Percentiles rank a stretch among this genome's conserved stretches.
These are phyloP conservation scores for Ataeniobius toweri DNA, from an alignment of 2,797 vertebrate species.

Conservation along the genomic window DNA sequence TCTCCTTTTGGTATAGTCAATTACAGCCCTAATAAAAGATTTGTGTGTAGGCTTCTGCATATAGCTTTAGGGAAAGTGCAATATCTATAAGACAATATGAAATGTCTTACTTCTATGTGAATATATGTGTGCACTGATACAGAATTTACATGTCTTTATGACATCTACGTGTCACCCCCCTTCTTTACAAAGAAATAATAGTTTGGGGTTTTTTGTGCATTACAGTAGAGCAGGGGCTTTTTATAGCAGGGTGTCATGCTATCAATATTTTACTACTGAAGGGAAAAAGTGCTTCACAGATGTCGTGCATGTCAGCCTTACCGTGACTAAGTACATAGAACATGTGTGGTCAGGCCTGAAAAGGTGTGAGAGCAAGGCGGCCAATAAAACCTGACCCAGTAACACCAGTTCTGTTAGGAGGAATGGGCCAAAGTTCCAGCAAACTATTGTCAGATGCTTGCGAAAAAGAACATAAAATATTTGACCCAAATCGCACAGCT, in stretches of 20 bases:
- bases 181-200: conserved; percentile 37
- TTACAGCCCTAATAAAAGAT: conserved; percentile 63
- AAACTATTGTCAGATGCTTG: neutral
- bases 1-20: conserved; percentile 59
- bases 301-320: neutral
- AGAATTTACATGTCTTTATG: conserved; percentile 1
- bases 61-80: conserved; percentile 28
- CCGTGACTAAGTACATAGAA: neutral
- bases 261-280: conserved; percentile 47
- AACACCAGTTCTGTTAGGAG: neutral
- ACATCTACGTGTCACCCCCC: neutral
- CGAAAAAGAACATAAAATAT: neutral
- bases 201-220: conserved; percentile 22
- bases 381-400: neutral
- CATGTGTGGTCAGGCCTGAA: neutral
- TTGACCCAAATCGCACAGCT: neutral
- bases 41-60: conserved; percentile 41
- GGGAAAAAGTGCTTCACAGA: conserved; percentile 1
- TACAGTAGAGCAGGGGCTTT: conserved; percentile 35
- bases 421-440: neutral
- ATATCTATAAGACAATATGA: conserved; percentile 31
- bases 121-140: neutral
- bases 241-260: conserved; percentile 3
- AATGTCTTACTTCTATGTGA: neutral
- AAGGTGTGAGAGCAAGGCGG: neutral